phyloP scores from a whole-genome alignment of 2,797 vertebrate species.

The Bryconaethiops microstoma region DNA sequence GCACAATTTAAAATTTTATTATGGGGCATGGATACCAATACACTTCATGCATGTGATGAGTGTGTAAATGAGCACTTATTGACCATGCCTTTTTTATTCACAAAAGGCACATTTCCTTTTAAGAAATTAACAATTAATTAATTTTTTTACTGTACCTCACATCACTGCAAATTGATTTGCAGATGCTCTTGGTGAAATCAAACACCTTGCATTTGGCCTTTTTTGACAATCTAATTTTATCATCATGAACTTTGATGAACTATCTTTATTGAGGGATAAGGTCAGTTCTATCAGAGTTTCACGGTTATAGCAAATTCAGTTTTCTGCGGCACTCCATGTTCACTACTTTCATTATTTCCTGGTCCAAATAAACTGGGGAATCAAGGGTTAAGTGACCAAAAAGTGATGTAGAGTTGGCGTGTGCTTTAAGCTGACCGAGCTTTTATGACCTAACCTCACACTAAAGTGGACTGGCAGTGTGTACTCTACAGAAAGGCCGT shows the following conservation, averaged over 20 bases:
- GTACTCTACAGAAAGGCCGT: constrained; percentile 57
- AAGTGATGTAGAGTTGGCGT: constrained; percentile 5
- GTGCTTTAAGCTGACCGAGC: constrained; percentile 21
- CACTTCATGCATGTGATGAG: too few relatives aligned
- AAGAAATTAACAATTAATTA: not conserved
- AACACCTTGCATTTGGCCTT: not conserved
- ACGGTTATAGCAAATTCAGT: not conserved
- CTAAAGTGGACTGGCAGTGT: constrained; percentile 36
- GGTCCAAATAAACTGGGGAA: not conserved
- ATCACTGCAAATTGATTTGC: constrained; percentile 13
- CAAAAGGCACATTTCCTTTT: too few relatives aligned
- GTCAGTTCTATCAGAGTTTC: not conserved
- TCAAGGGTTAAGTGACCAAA: constrained; percentile 10
- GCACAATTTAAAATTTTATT: too few relatives aligned
- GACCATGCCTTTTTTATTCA: not conserved
- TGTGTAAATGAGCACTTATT: not conserved
- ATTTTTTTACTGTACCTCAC: not conserved
- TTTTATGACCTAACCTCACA: constrained; percentile 34
- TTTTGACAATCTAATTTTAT: constrained; percentile 28
- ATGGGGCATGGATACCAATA: too few relatives aligned
- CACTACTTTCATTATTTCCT: constrained; percentile 6
- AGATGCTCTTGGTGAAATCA: constrained; percentile 9
- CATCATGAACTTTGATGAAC: constrained; percentile 12
- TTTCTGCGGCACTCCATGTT: not conserved
- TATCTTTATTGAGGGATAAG: not conserved